Conservation (phyloP, 2,797 vertebrate genomes). For the Calcarius lapponicus region DNA sequence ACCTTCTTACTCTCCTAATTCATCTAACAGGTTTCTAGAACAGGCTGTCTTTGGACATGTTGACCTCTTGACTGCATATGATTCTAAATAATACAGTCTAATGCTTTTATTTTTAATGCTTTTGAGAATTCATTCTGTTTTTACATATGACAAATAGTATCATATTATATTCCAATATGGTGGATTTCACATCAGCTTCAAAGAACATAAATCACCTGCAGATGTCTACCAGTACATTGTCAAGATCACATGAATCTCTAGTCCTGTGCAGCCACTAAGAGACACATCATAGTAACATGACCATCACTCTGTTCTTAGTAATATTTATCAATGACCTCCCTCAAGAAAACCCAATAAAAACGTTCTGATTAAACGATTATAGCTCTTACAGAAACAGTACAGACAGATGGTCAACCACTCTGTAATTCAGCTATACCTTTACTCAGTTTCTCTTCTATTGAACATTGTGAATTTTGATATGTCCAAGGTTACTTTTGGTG, state of each 20-base stretch:
- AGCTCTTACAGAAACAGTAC: not conserved
- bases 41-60: conserved; percentile 59
- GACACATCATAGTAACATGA: not conserved
- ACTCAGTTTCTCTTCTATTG: not conserved
- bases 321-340: not conserved
- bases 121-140: not conserved
- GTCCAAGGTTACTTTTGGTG: not conserved
- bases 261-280: not conserved
- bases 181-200: not conserved
- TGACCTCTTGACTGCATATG: conserved; percentile 44
- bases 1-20: conserved; percentile 74
- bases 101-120: not conserved
- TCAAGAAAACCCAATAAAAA: not conserved
- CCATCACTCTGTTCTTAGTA: not conserved
- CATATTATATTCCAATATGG: not conserved
- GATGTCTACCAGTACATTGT: not conserved
- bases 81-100: not conserved
- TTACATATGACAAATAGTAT: not conserved
- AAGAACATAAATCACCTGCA: not conserved
- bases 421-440: not conserved
- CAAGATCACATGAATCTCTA: not conserved
- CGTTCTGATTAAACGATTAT: not conserved
- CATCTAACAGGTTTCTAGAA: conserved; percentile 67
- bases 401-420: not conserved
- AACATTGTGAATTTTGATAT: not conserved